These are phyloP conservation scores for Drosophila setifemur DNA, from an alignment of 1,140 invertebrate genomes.

Conservation along the genomic window DNA sequence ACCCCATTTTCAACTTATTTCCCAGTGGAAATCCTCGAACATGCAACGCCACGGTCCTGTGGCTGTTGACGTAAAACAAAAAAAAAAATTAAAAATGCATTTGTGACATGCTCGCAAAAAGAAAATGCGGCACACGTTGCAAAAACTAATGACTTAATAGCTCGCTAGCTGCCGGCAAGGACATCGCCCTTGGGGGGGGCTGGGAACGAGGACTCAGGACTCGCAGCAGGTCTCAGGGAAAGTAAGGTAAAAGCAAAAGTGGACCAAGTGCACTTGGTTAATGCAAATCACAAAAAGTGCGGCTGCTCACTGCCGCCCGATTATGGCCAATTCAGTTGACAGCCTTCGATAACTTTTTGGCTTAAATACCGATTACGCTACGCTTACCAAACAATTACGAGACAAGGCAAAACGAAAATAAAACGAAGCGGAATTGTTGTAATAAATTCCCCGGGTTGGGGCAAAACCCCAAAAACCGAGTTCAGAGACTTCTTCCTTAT, in stretches of 20 bases:
- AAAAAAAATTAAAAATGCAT: slow-evolving; percentile 62
- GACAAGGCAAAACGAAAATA: slow-evolving; percentile 26
- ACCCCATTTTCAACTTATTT: too few species aligned
- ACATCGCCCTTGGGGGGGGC: slow-evolving; percentile 18
- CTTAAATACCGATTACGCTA: slow-evolving; percentile 71
- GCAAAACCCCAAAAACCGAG: slow-evolving; percentile 46
- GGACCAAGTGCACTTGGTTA: slow-evolving; percentile 21
- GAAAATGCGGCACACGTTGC: slow-evolving; percentile 61
- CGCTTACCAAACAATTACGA: slow-evolving; percentile 69
- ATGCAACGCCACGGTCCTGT: slow-evolving; percentile 1
- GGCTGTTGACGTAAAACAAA: slow-evolving; percentile 31
- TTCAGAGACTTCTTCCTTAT: slow-evolving; percentile 37
- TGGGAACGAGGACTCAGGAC: slow-evolving; percentile 1
- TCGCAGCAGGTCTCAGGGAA: background rate
- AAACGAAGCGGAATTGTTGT: slow-evolving; percentile 55
- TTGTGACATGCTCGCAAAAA: slow-evolving; percentile 65
- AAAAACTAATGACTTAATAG: slow-evolving; percentile 79
- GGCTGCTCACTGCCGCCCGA: slow-evolving; percentile 28
- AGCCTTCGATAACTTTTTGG: slow-evolving; percentile 66
- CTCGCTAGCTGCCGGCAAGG: slow-evolving; percentile 51
- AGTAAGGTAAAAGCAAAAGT: slow-evolving; percentile 8
- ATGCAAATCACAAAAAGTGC: slow-evolving; percentile 34
- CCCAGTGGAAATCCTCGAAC: background rate
- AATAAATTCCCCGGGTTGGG: slow-evolving; percentile 40
- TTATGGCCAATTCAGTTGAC: slow-evolving; percentile 52